These are phyloP conservation scores for Nibea coibor DNA, from an alignment of 2,113 vertebrate genomes.

Conservation along the genomic window DNA sequence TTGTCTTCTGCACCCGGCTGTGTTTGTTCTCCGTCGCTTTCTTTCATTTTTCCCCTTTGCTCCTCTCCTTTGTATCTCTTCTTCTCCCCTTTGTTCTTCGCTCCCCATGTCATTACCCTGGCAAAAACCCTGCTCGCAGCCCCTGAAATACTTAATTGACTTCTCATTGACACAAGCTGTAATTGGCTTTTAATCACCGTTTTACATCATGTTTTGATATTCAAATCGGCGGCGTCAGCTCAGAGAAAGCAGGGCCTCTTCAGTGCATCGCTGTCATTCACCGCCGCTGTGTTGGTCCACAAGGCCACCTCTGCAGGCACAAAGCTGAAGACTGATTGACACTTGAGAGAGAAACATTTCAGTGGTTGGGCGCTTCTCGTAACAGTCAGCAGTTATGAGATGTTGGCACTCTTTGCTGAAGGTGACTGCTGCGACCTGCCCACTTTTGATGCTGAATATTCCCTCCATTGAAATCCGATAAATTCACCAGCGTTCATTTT, in stretches of 20 bases:
- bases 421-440: too few relatives aligned
- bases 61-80: neutral
- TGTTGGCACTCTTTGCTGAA: neutral
- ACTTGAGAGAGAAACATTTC: slow-evolving; percentile 6
- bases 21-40: slow-evolving; percentile 30
- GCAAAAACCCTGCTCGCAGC: slow-evolving; percentile 36
- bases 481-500: neutral
- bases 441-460: too few relatives aligned
- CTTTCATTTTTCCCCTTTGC: slow-evolving; percentile 6
- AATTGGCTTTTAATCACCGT: slow-evolving; percentile 84
- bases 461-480: neutral
- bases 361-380: neutral
- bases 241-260: slow-evolving; percentile 55
- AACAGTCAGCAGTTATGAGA: neutral
- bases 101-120: slow-evolving; percentile 38
- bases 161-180: slow-evolving; percentile 69
- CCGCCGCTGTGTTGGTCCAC: slow-evolving; percentile 2
- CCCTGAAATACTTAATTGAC: slow-evolving; percentile 77
- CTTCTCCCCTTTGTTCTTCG: slow-evolving; percentile 15
- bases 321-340: slow-evolving; percentile 30
- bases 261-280: slow-evolving; percentile 50
- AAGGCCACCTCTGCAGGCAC: slow-evolving; percentile 14
- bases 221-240: slow-evolving; percentile 76
- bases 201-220: slow-evolving; percentile 85
- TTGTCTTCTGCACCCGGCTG: slow-evolving; percentile 24